phyloP scores from a whole-genome alignment of 2,113 vertebrate genomes.

The Oryzias melastigma region DNA sequence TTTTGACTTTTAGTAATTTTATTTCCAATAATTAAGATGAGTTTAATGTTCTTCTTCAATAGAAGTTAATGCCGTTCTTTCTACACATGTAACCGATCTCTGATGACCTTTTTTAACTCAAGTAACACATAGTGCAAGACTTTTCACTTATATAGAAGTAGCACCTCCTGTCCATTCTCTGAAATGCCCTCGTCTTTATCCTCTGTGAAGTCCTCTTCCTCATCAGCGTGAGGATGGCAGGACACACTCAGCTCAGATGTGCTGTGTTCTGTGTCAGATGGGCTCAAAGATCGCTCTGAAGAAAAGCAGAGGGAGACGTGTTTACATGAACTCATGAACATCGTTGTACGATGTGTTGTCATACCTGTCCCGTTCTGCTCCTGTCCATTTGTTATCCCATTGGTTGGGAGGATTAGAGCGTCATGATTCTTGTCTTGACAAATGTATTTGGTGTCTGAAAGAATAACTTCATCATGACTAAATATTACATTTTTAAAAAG shows the following conservation, averaged over 20 bases:
- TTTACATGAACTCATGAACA: not conserved
- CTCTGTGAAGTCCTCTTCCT: conserved; percentile 43
- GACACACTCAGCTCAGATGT: conserved; percentile 55
- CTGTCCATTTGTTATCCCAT: conserved; percentile 54
- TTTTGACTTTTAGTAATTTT: too few relatives aligned
- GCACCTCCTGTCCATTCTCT: conserved; percentile 75
- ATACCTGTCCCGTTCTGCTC: conserved; percentile 64
- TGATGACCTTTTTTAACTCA: too few relatives aligned
- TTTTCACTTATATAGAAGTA: not conserved
- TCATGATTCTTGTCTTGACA: conserved; percentile 47
- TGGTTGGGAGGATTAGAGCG: conserved; percentile 37
- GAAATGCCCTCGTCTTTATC: conserved; percentile 45
- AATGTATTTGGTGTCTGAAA: conserved; percentile 44
- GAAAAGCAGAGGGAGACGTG: not conserved
- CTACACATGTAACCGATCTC: too few relatives aligned
- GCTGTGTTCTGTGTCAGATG: conserved; percentile 63
- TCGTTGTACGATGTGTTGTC: not conserved
- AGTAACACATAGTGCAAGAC: not conserved
- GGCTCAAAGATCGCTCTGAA: conserved; percentile 60
- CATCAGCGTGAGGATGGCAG: conserved; percentile 31
- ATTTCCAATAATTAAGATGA: too few relatives aligned
- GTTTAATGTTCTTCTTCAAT: too few relatives aligned
- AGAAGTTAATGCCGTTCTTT: too few relatives aligned
- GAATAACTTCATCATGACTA: not conserved
- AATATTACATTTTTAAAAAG: not conserved